These are phyloP conservation scores for Epinephelus lanceolatus DNA, from an alignment of 2,113 vertebrate species.

Conservation along the genomic window DNA sequence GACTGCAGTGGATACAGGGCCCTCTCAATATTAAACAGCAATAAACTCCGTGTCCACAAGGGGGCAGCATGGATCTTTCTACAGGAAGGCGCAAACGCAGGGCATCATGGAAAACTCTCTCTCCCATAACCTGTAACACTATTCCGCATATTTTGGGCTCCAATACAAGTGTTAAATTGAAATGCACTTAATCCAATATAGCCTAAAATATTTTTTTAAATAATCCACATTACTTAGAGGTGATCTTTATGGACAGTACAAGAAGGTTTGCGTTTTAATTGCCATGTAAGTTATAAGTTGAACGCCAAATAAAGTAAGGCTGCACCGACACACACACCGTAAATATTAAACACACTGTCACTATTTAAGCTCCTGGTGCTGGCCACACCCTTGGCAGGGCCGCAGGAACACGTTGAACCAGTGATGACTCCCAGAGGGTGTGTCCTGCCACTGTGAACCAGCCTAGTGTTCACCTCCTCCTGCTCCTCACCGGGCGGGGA, in stretches of 20 bases:
- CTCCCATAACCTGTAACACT: not conserved
- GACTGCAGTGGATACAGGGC: not conserved
- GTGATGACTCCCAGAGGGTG: slow-evolving; percentile 79
- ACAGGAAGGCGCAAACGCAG: not conserved
- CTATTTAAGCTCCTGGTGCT: not conserved
- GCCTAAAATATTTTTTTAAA: not conserved
- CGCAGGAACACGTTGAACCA: slow-evolving; percentile 81
- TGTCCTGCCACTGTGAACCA: slow-evolving; percentile 64
- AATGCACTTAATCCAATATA: not conserved
- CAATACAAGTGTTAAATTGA: fast-evolving
- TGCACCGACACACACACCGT: not conserved
- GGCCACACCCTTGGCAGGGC: slow-evolving; percentile 74
- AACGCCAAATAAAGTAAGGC: not conserved
- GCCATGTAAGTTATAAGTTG: not conserved
- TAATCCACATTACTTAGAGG: not conserved
- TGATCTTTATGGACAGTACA: not conserved
- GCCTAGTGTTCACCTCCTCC: slow-evolving; percentile 49
- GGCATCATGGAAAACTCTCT: not conserved
- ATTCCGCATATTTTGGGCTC: not conserved
- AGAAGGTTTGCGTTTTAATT: not conserved
- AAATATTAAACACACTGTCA: not conserved
- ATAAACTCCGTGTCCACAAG: slow-evolving; percentile 39
- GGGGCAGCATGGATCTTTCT: slow-evolving; percentile 46
- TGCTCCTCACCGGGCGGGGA: slow-evolving; percentile 13
- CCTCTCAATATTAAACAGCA: no score